Percentiles rank a stretch among this genome's conserved stretches.
Conservation (phyloP, 2,888 invertebrate species). For the Microplitis deprimator region DNA sequence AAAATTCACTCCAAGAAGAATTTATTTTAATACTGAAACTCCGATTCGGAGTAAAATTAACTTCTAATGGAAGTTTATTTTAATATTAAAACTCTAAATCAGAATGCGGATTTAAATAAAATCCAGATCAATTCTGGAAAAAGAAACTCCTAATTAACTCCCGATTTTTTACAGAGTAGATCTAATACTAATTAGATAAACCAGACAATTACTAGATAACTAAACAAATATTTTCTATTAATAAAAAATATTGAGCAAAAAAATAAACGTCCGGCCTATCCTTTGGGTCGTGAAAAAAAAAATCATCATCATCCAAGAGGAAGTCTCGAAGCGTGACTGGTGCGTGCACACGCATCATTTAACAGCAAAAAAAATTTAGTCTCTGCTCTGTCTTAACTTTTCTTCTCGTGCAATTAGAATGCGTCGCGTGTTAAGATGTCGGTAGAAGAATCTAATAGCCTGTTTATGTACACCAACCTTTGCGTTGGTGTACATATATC, state of each 20-base stretch:
- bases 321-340: slow-evolving; percentile 48
- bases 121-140: too few relatives aligned
- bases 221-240: not conserved
- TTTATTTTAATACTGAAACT: too few relatives aligned
- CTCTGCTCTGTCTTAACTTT: not conserved
- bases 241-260: not conserved
- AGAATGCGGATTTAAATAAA: too few relatives aligned
- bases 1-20: too few relatives aligned
- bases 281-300: slow-evolving; percentile 2
- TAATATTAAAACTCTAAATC: too few relatives aligned
- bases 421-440: slow-evolving; percentile 53
- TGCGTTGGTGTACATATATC: slow-evolving; percentile 4
- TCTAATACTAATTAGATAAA: too few relatives aligned
- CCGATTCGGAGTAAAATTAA: too few relatives aligned
- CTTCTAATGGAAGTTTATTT: too few relatives aligned
- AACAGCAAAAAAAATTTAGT: slow-evolving; percentile 47
- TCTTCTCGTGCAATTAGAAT: slow-evolving; percentile 54
- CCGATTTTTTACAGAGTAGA: too few relatives aligned
- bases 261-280: slow-evolving; percentile 17
- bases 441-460: slow-evolving; percentile 17
- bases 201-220: too few relatives aligned
- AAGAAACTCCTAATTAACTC: too few relatives aligned
- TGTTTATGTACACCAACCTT: not conserved
- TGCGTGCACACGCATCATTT: slow-evolving; percentile 56
- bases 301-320: slow-evolving; percentile 36